phyloP scores from a whole-genome alignment of 2,888 invertebrate genomes.

The Linnaemya tessellans region DNA sequence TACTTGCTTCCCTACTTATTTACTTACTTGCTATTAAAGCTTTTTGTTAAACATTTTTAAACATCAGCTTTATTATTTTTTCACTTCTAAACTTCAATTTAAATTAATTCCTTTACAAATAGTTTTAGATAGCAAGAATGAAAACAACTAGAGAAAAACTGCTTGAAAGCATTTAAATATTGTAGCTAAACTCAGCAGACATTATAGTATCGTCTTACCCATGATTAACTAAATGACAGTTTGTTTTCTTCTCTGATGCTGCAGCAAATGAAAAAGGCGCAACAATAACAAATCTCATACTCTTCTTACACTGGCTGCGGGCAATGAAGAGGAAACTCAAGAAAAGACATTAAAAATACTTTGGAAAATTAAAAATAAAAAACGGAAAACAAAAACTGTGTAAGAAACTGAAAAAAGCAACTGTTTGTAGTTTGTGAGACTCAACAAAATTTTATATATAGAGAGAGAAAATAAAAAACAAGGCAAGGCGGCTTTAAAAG shows the following conservation, averaged over 20 bases:
- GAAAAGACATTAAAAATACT: slow-evolving; percentile 61
- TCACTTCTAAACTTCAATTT: slow-evolving; percentile 66
- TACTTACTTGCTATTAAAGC: slow-evolving; percentile 7
- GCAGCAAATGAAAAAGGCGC: slow-evolving; percentile 53
- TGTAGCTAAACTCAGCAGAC: slow-evolving; percentile 53
- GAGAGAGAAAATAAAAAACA: slow-evolving; percentile 1
- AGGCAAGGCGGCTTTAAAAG: slow-evolving; percentile 46
- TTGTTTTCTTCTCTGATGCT: slow-evolving; percentile 61
- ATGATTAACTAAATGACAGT: slow-evolving; percentile 72
- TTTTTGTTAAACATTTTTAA: slow-evolving; percentile 8
- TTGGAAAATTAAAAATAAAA: slow-evolving; percentile 54
- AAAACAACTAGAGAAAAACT: slow-evolving; percentile 12
- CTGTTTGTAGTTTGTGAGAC: slow-evolving; percentile 33
- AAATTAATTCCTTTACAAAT: slow-evolving; percentile 72
- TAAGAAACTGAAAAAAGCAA: slow-evolving; percentile 48
- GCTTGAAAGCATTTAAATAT: slow-evolving; percentile 50
- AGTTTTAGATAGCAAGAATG: slow-evolving; percentile 53
- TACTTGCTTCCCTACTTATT: background rate
- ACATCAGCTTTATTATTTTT: background rate
- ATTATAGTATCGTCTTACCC: slow-evolving; percentile 65
- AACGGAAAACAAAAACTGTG: slow-evolving; percentile 13
- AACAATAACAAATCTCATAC: slow-evolving; percentile 54
- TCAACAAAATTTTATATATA: slow-evolving; percentile 6
- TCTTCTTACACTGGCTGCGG: slow-evolving; percentile 32
- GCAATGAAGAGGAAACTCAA: slow-evolving; percentile 30